These are phyloP conservation scores for Sander vitreus DNA, from an alignment of 2,113 vertebrate species.

Conservation along the genomic window DNA sequence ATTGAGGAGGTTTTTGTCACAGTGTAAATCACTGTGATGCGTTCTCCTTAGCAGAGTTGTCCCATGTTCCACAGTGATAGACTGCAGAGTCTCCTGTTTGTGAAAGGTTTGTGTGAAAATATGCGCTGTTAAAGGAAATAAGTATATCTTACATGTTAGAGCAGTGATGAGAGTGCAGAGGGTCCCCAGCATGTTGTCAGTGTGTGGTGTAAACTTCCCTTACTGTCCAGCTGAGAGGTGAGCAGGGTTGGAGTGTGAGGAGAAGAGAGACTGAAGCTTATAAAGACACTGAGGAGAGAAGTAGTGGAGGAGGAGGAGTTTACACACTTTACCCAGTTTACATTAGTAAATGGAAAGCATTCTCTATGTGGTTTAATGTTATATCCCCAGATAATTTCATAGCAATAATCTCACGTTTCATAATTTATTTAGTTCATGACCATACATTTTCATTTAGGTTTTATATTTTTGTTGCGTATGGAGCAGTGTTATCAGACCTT, in stretches of 20 bases:
- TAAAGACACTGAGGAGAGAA: constrained; percentile 36
- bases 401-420: no score
- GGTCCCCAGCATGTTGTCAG: no score
- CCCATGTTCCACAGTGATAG: not conserved
- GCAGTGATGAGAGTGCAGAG: no score
- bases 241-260: constrained; percentile 26
- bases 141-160: not conserved
- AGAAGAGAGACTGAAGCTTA: constrained; percentile 24
- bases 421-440: no score
- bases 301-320: not conserved
- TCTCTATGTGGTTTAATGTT: no score
- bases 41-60: not conserved
- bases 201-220: no score
- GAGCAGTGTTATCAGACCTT: no score
- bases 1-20: not conserved
- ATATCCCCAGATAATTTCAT: no score
- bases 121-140: not conserved
- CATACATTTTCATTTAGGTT: no score
- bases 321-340: no score
- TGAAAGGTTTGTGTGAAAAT: constrained; percentile 7
- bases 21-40: not conserved
- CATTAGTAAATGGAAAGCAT: not conserved
- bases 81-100: constrained; percentile 21
- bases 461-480: no score
- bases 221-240: no score